These are phyloP conservation scores for Actenoides hombroni DNA, from an alignment of 2,113 vertebrate species.

Conservation along the genomic window DNA sequence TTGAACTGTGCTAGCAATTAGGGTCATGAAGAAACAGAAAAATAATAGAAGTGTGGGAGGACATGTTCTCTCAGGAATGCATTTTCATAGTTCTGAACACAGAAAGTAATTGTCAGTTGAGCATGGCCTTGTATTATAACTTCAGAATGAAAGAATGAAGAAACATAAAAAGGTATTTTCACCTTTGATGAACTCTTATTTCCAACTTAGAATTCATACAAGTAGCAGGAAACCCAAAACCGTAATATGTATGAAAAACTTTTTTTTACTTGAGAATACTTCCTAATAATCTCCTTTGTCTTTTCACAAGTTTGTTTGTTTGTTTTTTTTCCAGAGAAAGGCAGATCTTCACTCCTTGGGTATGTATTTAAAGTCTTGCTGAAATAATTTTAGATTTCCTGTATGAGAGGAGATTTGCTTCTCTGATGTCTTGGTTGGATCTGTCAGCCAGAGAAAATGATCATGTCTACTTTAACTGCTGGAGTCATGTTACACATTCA, in stretches of 20 bases:
- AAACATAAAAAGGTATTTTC: neutral
- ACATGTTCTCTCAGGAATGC: neutral
- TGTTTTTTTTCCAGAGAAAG: neutral
- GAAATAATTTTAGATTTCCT: neutral
- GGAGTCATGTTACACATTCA: neutral
- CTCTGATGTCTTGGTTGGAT: neutral
- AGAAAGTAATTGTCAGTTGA: conserved; percentile 13
- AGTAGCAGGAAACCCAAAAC: neutral
- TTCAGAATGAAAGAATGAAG: neutral
- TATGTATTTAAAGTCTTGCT: neutral
- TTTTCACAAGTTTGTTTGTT: neutral
- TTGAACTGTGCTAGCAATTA: conserved; percentile 41
- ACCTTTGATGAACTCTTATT: neutral
- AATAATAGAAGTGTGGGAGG: conserved; percentile 37
- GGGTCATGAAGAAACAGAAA: neutral
- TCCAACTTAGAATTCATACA: neutral
- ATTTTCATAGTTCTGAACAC: neutral
- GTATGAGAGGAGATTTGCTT: neutral
- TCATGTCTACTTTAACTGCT: neutral
- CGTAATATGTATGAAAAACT: neutral
- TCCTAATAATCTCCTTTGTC: neutral
- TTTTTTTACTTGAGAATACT: neutral
- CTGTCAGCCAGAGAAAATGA: neutral
- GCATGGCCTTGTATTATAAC: neutral
- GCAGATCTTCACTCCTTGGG: neutral